phyloP scores from a whole-genome alignment of 2,113 vertebrate genomes.

The Amazona guildingii region DNA sequence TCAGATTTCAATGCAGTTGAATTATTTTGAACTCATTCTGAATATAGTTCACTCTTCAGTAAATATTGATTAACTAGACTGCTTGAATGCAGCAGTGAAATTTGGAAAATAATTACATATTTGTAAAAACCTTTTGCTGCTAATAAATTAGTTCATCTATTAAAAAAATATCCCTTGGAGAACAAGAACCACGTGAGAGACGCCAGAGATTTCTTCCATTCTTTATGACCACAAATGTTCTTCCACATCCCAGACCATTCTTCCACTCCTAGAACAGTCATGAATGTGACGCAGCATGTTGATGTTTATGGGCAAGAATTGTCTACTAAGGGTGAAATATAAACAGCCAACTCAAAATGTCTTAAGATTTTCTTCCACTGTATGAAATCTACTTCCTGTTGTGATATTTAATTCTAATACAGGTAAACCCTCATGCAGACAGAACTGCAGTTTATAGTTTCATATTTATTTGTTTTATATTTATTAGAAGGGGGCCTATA shows the following conservation, averaged over 20 bases:
- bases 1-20: neutral
- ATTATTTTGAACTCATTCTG: neutral
- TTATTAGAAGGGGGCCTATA: neutral
- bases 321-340: neutral
- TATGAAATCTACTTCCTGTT: neutral
- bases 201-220: neutral
- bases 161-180: neutral
- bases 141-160: neutral
- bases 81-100: neutral
- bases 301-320: neutral
- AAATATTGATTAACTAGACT: neutral
- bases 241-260: neutral
- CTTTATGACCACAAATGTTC: neutral
- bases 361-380: neutral
- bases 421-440: neutral
- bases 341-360: neutral
- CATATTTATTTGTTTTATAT: neutral
- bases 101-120: neutral
- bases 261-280: neutral
- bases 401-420: neutral
- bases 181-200: neutral
- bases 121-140: neutral
- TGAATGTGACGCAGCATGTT: accelerated
- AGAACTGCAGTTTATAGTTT: neutral
- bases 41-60: neutral